phyloP scores from a whole-genome alignment of 2,797 vertebrate species.

The Oophaga sylvatica region DNA sequence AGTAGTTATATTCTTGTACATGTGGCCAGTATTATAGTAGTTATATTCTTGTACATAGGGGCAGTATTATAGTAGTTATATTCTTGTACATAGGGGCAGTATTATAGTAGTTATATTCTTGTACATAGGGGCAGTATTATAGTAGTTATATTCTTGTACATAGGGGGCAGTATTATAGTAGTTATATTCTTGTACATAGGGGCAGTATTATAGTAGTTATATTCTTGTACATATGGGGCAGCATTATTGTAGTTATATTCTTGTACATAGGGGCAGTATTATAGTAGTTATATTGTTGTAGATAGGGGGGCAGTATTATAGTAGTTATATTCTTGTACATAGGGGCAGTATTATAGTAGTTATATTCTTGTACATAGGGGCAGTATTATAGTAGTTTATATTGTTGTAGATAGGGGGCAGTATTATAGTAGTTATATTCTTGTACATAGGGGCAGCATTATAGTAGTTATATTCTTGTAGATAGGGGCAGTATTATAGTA shows the following conservation, averaged over 20 bases:
- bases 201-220: conserved; percentile 3
- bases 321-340: conserved; percentile 9
- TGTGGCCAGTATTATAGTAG: conserved; percentile 1
- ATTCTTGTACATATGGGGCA: conserved; percentile 11
- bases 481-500: conserved; percentile 1
- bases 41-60: conserved; percentile 9
- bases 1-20: conserved; percentile 9
- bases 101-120: conserved; percentile 10
- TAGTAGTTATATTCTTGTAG: conserved; percentile 11
- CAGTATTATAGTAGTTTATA: conserved; percentile 9
- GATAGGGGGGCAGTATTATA: conserved; percentile 8
- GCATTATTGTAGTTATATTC: conserved; percentile 4
- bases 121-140: conserved; percentile 11
- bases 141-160: conserved; percentile 9
- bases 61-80: conserved; percentile 9
- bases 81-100: conserved; percentile 11
- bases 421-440: conserved; percentile 8
- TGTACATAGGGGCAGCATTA: background rate
- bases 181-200: conserved; percentile 12
- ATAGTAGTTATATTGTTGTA: conserved; percentile 7
- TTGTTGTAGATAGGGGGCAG: conserved; percentile 10
- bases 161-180: conserved; percentile 8
- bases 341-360: conserved; percentile 2
- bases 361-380: conserved; percentile 11
- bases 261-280: conserved; percentile 11